Evolutionary conservation across 37 sponge, comb jelly and placozoan species (phyloP).

Genomic region (Theonella swinhoei): DNA sequence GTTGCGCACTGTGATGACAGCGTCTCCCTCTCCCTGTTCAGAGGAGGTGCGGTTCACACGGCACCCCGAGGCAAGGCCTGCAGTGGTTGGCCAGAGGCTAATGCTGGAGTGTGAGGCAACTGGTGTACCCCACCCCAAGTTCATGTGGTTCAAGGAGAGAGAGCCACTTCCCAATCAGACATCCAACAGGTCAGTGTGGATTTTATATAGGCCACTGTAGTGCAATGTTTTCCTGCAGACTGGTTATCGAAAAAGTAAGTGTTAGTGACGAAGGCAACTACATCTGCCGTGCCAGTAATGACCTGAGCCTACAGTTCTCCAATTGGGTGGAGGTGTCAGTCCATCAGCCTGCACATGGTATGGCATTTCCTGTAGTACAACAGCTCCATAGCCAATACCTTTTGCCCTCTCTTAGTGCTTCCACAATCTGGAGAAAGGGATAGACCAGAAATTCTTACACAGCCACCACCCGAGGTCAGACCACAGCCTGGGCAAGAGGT

Average conservation of each 20-base stretch:
- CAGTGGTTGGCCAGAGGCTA: constrained; percentile 45
- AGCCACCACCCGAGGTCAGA: background rate
- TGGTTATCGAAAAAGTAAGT: constrained; percentile 31
- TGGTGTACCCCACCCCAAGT: constrained; percentile 74
- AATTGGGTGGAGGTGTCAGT: constrained; percentile 82
- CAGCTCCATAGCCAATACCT: background rate
- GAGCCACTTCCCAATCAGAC: constrained; percentile 58
- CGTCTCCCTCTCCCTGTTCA: constrained; percentile 2
- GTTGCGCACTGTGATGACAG: background rate
- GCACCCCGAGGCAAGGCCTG: constrained; percentile 68
- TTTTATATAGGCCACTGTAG: too few relatives aligned
- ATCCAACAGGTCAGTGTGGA: background rate
- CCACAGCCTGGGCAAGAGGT: constrained; percentile 14
- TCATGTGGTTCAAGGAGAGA: constrained; percentile 79
- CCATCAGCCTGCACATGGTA: constrained; percentile 18
- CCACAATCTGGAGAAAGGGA: background rate
- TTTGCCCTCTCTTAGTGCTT: background rate
- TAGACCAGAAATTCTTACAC: background rate
- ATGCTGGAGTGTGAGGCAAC: constrained; percentile 70
- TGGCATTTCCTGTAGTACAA: background rate
- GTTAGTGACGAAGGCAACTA: constrained; percentile 63
- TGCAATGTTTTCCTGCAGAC: background rate
- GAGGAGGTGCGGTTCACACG: constrained; percentile 64
- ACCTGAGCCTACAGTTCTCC: constrained; percentile 50
- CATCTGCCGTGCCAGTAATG: constrained; percentile 83